Percentiles rank a stretch among this genome's conserved stretches.
These are phyloP conservation scores for Micromys minutus DNA, from an alignment of 2,113 vertebrate genomes.

Conservation along the genomic window DNA sequence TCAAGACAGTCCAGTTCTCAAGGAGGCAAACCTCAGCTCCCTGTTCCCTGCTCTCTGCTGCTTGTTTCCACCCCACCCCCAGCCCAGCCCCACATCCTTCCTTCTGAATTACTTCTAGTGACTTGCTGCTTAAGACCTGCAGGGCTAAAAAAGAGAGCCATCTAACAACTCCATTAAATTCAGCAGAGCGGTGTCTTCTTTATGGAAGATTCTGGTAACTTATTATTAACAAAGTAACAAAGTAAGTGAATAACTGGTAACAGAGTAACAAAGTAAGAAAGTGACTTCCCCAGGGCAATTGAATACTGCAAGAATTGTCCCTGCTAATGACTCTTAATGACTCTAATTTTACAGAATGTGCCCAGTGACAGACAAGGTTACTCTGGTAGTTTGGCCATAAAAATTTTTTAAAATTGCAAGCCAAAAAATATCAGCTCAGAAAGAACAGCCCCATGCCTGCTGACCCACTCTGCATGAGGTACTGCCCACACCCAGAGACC, in stretches of 20 bases:
- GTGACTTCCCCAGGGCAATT: background rate
- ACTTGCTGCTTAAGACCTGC: background rate
- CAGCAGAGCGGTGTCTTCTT: background rate
- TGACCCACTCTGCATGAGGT: background rate
- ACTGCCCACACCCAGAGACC: background rate
- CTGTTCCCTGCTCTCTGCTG: background rate
- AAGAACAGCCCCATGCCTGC: background rate
- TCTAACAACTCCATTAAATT: background rate
- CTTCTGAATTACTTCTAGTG: background rate
- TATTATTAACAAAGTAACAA: slow-evolving; percentile 47
- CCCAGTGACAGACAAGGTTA: background rate
- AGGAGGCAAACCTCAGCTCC: background rate
- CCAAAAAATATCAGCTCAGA: background rate
- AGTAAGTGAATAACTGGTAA: too few species aligned
- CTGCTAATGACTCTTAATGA: slow-evolving; percentile 3
- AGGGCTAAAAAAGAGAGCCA: slow-evolving; percentile 33
- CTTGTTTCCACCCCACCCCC: background rate
- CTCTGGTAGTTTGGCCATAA: background rate
- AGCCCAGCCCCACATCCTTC: background rate
- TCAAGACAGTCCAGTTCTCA: background rate
- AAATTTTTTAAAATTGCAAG: background rate
- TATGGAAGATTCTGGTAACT: background rate
- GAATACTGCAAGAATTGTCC: background rate
- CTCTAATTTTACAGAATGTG: background rate
- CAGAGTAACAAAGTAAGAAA: slow-evolving; percentile 20